phyloP scores from a whole-genome alignment of 2,888 invertebrate genomes.

The Amiota mariae region DNA sequence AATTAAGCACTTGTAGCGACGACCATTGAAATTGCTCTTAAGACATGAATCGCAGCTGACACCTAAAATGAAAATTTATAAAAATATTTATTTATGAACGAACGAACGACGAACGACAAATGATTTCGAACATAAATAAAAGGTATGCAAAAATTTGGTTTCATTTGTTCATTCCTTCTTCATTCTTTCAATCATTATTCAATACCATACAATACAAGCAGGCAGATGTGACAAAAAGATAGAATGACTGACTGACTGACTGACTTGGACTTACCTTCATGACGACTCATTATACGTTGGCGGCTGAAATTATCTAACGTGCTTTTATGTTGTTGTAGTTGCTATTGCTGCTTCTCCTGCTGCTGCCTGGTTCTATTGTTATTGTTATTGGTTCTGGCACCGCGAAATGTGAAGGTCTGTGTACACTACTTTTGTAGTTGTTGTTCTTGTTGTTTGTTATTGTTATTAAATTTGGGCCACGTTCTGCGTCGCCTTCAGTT shows the following conservation, averaged over 20 bases:
- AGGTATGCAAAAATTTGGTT: too few species aligned
- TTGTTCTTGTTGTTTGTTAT: conserved; percentile 3
- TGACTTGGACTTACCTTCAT: conserved; percentile 84
- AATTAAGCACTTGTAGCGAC: conserved; percentile 98
- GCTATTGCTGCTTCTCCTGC: not conserved
- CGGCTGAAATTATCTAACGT: conserved; percentile 16
- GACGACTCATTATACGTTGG: conserved; percentile 85
- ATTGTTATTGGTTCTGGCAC: not conserved
- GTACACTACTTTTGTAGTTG: not conserved
- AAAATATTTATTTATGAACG: too few species aligned
- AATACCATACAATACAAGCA: too few species aligned
- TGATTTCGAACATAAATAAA: too few species aligned
- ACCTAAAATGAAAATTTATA: conserved; percentile 77
- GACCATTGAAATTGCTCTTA: conserved; percentile 97
- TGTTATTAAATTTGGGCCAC: conserved; percentile 20
- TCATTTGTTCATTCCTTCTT: not conserved
- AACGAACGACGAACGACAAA: too few species aligned
- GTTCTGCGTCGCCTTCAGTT: not conserved
- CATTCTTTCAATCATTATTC: too few species aligned
- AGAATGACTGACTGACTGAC: too few species aligned
- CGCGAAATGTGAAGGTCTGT: not conserved
- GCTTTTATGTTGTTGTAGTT: not conserved
- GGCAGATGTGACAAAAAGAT: too few species aligned
- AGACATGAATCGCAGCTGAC: conserved; percentile 99
- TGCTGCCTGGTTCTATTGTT: not conserved